Base-by-base conservation (phyloP, 1,140 invertebrate genomes). In the Himalopsyche phryganea region DNA sequence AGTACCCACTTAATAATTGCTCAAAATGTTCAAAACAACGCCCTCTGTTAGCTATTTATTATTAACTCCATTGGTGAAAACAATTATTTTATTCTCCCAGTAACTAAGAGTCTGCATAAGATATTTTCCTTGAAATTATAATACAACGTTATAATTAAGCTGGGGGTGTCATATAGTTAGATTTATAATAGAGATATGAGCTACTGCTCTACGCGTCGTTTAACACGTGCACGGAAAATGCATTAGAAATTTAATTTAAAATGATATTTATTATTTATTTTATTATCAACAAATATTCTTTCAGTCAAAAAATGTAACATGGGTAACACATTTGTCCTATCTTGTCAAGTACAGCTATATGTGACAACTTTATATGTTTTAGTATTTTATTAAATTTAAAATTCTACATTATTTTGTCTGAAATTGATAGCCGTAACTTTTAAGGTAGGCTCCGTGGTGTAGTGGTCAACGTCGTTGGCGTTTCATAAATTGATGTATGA, bases 111-210 rank as follows among this genome's bases (percentile, higher is more conserved):
- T 5, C 20, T 14, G 20, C 20, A 32, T 50, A 50, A 58, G 20
- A 49, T 58, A 50, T 58, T 42, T 28, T 47, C 55, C 38, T 44
- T 58, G 55, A 58, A 58, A 58, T 60, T 28, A 28, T 28, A 60
- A 60, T 60, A 60, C 50, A 53, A 45, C 47, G 57, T 41, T 51
- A 60, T 60, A 60, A 54, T 53, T 60, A 60, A 60, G 50, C 23
- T 28, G 44, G 49, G 50, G 58, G 58, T 44, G 55, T 58, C 55
- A 58, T 50, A 58, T 50, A 38, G 13, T 36, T 7, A 32, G 50
- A 49, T 49, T 60, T 60, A 49, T 49, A 49, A 53, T 13, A 50
- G 45, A 59, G 57, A 38, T 45, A 36, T 58, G 55, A 50, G 48
- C 46, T 50, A 50, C 53, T 36, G 46, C n/a, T 40, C 15, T 11